Evolutionary conservation across 1,140 invertebrate species (phyloP).

Genomic region (Monochamus saltuarius): DNA sequence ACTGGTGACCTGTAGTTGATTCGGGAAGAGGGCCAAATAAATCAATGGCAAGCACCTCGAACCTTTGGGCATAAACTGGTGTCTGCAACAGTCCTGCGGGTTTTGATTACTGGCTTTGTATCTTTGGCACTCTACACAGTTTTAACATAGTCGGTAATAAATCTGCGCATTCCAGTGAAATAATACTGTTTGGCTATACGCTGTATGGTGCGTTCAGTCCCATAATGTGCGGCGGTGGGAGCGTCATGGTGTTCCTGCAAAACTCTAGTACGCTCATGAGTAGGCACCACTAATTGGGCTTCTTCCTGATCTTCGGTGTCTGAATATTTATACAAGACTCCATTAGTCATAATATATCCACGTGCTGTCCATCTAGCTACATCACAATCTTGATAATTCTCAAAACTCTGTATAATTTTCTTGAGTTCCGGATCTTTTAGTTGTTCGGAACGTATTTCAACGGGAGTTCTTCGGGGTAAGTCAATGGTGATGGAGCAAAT

Average conservation of each 20-base stretch:
- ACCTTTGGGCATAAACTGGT: conserved; percentile 20
- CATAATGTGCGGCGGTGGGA: conserved; percentile 38
- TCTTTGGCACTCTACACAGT: conserved; percentile 19
- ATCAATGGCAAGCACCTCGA: conserved; percentile 34
- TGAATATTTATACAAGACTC: conserved; percentile 41
- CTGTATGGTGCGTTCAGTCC: conserved; percentile 34
- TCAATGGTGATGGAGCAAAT: no score
- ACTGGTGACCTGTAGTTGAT: conserved; percentile 11
- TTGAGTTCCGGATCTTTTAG: conserved; percentile 2
- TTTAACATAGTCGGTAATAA: conserved; percentile 34
- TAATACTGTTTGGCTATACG: conserved; percentile 37
- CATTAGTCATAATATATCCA: conserved; percentile 38
- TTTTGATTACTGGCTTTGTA: conserved; percentile 31
- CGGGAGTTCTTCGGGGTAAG: no score
- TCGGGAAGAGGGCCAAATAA: conserved; percentile 34
- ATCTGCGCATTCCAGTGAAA: conserved; percentile 40
- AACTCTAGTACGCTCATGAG: conserved; percentile 14
- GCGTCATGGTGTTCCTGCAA: conserved; percentile 39
- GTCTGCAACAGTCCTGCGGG: conserved; percentile 30
- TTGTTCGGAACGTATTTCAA: no score
- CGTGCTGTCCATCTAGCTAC: conserved; percentile 26
- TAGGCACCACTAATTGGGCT: conserved; percentile 36
- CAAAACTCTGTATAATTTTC: conserved; percentile 12
- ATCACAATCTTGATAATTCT: not conserved
- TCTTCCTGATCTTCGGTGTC: conserved; percentile 35